Conservation (phyloP, 2,888 invertebrate genomes). For the Dysmachus trigonus region DNA sequence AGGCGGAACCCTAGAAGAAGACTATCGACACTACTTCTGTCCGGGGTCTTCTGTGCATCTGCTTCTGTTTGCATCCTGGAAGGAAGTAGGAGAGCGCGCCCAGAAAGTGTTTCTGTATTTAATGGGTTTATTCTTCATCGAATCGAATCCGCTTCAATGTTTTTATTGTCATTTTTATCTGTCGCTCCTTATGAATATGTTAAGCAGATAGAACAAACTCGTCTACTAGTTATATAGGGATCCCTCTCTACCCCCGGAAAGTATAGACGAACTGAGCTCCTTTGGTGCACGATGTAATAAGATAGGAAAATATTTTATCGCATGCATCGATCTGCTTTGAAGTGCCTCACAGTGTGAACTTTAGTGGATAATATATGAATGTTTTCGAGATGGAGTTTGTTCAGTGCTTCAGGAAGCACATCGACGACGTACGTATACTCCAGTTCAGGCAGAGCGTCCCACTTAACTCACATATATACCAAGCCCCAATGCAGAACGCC, state of each 20-base stretch:
- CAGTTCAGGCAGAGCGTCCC: background rate
- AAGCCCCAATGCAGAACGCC: background rate
- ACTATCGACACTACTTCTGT: background rate
- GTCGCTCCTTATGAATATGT: conserved; percentile 44
- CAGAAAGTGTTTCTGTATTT: conserved; percentile 36
- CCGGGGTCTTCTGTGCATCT: background rate
- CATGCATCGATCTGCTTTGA: conserved; percentile 34
- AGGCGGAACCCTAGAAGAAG: background rate
- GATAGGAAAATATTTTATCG: conserved; percentile 41
- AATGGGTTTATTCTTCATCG: conserved; percentile 43
- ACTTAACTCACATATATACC: no score
- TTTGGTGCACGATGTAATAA: conserved; percentile 30
- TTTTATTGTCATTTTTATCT: conserved; percentile 34
- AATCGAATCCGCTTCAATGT: conserved; percentile 21
- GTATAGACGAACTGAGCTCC: background rate
- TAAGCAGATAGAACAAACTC: conserved; percentile 43
- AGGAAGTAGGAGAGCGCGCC: background rate
- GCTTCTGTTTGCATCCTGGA: background rate
- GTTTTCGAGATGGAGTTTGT: conserved; percentile 26
- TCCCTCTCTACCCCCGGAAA: background rate
- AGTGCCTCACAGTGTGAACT: conserved; percentile 12
- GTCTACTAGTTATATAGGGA: background rate
- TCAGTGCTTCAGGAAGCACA: background rate
- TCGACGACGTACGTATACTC: background rate
- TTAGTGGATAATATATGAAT: conserved; percentile 34